phyloP scores from a whole-genome alignment of 2,113 vertebrate species.

The Erythrolamprus reginae region DNA sequence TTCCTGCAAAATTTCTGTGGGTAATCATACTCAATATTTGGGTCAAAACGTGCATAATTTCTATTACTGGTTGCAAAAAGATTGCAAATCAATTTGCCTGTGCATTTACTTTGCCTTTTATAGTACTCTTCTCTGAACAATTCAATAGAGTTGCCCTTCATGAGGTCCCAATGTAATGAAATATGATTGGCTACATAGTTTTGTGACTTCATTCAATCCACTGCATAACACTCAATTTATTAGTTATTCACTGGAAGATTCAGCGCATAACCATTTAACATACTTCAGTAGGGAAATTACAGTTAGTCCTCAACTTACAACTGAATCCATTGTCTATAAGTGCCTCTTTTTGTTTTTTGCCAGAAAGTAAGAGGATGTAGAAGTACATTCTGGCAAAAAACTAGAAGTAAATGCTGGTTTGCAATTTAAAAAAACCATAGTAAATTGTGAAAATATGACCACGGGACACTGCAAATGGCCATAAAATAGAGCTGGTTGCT shows the following conservation, averaged over 20 bases:
- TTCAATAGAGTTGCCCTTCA: neutral
- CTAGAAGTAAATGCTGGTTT: neutral
- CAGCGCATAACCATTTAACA: neutral
- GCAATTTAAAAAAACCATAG: neutral
- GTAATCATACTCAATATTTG: neutral
- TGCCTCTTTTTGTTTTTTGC: neutral
- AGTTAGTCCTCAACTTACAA: neutral
- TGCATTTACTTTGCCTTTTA: neutral
- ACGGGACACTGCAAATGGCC: neutral
- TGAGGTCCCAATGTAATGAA: neutral
- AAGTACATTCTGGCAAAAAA: too few species aligned
- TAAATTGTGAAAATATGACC: neutral
- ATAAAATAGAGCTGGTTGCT: neutral
- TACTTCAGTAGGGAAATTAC: neutral
- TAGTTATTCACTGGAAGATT: neutral
- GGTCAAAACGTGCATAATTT: neutral
- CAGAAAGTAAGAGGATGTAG: neutral
- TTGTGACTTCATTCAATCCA: neutral
- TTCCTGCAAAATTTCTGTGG: neutral
- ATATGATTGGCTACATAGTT: neutral
- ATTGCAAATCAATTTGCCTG: neutral
- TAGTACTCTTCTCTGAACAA: too few species aligned
- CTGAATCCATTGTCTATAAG: neutral
- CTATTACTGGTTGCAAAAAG: neutral
- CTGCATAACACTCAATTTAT: neutral